Evolutionary conservation across 2,888 invertebrate genomes (phyloP), one percentile per base, ranked within the genome.

Genomic region (Campoletis raptor): DNA sequence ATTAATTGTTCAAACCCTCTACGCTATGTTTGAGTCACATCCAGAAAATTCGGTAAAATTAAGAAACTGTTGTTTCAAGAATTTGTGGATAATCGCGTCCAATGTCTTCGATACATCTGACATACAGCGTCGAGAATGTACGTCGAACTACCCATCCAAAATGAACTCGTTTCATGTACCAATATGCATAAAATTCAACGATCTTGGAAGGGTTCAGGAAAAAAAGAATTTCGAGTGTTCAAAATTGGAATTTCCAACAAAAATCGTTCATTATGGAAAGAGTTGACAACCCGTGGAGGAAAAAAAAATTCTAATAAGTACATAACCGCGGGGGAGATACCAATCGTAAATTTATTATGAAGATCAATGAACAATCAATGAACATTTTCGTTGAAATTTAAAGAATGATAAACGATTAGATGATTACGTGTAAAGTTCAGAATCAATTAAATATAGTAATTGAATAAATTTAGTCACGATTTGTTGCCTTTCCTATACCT

Each of bases 81-180:
- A 24, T 24, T 42, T 24, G 15, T 12, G 45, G 45, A 70, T 30
- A 45, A 15, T 15, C 45, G 69, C 12, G 4, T 12, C n/a, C 12
- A 15, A 15, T 45, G 24, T 45, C 69, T 12, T 70, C 40, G 30
- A 45, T 36, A 21, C 40, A 9, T 69, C 30, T 18, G 54, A n/a
- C 24, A 15, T n/a, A 12, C n/a, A 15, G 18, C 24, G n/a, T 12
- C 42, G 42, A 70, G 30, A 7, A 69, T 40, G 42, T 24, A 24
- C 4, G 12, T 21, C n/a, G 45, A 70, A 37, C 12, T 67, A 54
- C 54, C 10, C 48, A 52, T 10, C 67, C 40, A 42, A 57, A 9
- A 48, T 30, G 7, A 70, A 61, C 70, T 70, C 30, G 70, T 80
- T 80, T 70, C 45, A 61, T 70, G 36, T 70, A 79, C 61, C 54